phyloP scores from a whole-genome alignment of 1,140 invertebrate genomes.

The Ridgeia piscesae region DNA sequence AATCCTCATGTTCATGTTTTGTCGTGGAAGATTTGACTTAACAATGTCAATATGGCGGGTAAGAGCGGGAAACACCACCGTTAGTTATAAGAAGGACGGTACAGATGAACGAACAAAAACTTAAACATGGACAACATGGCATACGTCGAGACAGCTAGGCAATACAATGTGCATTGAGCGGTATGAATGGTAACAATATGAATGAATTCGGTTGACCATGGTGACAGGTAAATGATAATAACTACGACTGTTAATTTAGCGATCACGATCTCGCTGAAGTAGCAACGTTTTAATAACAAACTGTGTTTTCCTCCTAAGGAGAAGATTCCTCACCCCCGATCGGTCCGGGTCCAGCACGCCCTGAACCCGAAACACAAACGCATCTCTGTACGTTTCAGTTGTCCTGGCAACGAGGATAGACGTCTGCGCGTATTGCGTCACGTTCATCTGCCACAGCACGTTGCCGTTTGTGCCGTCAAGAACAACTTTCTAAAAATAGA shows the following conservation, averaged over 20 bases:
- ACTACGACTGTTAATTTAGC: background rate
- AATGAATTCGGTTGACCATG: background rate
- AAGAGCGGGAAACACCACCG: background rate
- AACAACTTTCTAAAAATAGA: slow-evolving; percentile 33
- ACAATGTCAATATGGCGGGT: background rate
- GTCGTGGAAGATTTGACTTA: background rate
- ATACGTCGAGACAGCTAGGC: background rate
- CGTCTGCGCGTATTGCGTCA: slow-evolving; percentile 32
- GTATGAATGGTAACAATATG: background rate
- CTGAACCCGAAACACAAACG: slow-evolving; percentile 42
- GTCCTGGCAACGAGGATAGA: slow-evolving; percentile 39
- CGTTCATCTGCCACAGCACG: slow-evolving; percentile 33
- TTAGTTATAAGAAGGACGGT: background rate
- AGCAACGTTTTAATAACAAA: background rate
- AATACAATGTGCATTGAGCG: background rate
- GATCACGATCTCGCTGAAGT: background rate
- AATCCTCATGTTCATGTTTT: background rate
- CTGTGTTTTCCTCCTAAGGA: background rate
- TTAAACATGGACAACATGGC: background rate
- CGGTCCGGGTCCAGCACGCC: slow-evolving; percentile 15
- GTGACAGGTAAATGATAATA: background rate
- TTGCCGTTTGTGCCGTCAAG: slow-evolving; percentile 38
- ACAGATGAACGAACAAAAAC: background rate
- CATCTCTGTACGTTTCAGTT: slow-evolving; percentile 32
- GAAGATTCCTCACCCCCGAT: background rate